These are phyloP conservation scores for Polypterus senegalus DNA, from an alignment of 2,113 vertebrate species.

Conservation along the genomic window DNA sequence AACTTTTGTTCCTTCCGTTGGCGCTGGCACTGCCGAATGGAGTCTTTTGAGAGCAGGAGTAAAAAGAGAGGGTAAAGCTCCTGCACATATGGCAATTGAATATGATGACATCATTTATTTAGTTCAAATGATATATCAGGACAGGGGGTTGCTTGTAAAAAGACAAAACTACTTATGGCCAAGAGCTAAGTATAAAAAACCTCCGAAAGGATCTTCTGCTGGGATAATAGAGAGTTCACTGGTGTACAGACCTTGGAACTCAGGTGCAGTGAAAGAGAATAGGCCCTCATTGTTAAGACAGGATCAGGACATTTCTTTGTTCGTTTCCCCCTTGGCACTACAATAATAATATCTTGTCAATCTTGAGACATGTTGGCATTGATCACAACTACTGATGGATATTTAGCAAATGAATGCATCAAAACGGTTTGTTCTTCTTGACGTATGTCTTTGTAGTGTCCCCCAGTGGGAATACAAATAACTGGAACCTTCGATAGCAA, in stretches of 20 bases:
- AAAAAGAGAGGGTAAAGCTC: slow-evolving; percentile 20
- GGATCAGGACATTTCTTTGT: slow-evolving; percentile 42
- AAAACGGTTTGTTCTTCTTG: slow-evolving; percentile 35
- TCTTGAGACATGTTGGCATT: slow-evolving; percentile 43
- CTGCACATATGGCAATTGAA: slow-evolving; percentile 21
- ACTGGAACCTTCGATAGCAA: slow-evolving; percentile 29
- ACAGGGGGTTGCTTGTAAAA: slow-evolving; percentile 20
- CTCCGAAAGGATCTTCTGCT: slow-evolving; percentile 28
- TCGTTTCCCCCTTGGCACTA: slow-evolving; percentile 33
- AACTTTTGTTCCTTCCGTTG: slow-evolving; percentile 35
- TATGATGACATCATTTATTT: slow-evolving; percentile 33
- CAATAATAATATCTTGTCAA: slow-evolving; percentile 53
- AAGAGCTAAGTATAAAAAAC: slow-evolving; percentile 26
- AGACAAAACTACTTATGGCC: slow-evolving; percentile 24
- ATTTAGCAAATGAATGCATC: slow-evolving; percentile 26
- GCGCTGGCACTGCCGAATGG: slow-evolving; percentile 22
- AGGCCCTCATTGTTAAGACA: slow-evolving; percentile 48
- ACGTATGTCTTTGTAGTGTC: slow-evolving; percentile 30
- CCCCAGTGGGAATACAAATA: slow-evolving; percentile 32
- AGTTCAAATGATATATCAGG: slow-evolving; percentile 27
- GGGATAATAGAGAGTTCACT: slow-evolving; percentile 31
- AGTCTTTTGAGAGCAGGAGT: slow-evolving; percentile 26
- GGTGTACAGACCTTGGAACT: slow-evolving; percentile 33
- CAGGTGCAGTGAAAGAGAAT: slow-evolving; percentile 49
- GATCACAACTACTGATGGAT: slow-evolving; percentile 37